These are phyloP conservation scores for Acanthosepion pharaonis DNA, from an alignment of 2,888 invertebrate species.

Conservation along the genomic window DNA sequence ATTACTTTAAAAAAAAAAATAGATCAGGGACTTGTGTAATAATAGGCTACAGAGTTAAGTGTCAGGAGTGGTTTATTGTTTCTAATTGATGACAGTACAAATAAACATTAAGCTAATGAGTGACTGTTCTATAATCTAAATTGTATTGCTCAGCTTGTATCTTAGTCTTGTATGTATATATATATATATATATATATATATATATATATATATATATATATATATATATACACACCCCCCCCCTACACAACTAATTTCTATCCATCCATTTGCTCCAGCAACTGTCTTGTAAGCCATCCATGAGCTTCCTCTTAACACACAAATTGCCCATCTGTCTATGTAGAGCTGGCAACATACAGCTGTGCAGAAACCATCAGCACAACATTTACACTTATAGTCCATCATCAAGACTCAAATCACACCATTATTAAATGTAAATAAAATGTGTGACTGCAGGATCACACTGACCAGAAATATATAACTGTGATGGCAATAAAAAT, in stretches of 20 bases:
- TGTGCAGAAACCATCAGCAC: conserved; percentile 2
- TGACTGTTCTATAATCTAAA: not conserved
- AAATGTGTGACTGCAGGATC: not conserved
- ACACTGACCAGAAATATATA: not conserved
- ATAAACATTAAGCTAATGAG: not conserved
- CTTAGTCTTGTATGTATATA: not conserved
- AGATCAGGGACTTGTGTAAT: too few species aligned
- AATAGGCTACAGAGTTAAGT: too few species aligned
- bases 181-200: too few species aligned
- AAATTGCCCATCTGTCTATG: not conserved
- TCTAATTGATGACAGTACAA: too few species aligned
- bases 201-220: too few species aligned
- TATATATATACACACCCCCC: too few species aligned
- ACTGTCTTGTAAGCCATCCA: not conserved
- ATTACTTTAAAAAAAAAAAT: too few species aligned
- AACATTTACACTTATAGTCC: not conserved
- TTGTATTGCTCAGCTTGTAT: not conserved
- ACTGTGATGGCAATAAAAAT: conserved; percentile 33
- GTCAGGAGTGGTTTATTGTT: too few species aligned
- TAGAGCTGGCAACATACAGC: not conserved
- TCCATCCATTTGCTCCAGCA: not conserved
- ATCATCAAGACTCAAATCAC: not conserved
- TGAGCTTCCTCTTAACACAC: not conserved
- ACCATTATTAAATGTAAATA: conserved; percentile 33
- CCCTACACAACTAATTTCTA: not conserved